Conservation (phyloP, 1,140 invertebrate species). For the Halictus rubicundus region DNA sequence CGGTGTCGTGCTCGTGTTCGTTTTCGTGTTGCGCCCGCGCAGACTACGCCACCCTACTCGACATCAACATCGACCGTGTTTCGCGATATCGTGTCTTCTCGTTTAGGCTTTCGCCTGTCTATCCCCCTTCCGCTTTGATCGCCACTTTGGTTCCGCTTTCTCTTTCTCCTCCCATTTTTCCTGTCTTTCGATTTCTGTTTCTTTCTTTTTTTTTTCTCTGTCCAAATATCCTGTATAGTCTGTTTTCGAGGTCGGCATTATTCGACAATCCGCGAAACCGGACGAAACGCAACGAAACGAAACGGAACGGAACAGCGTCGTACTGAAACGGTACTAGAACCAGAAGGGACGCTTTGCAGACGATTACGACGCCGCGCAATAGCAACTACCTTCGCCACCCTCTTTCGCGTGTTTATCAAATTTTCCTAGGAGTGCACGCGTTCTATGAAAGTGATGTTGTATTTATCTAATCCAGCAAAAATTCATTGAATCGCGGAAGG, state of each 20-base stretch:
- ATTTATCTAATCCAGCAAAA: neutral
- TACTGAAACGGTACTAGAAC: too few relatives aligned
- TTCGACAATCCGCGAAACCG: neutral
- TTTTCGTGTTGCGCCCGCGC: neutral
- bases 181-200: slow-evolving; percentile 20
- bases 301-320: too few relatives aligned
- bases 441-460: neutral
- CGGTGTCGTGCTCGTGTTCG: neutral
- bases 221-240: neutral
- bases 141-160: neutral
- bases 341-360: too few relatives aligned
- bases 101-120: neutral
- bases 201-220: neutral
- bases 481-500: neutral
- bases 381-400: neutral
- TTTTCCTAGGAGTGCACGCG: neutral
- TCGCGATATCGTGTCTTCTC: neutral
- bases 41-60: neutral
- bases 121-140: neutral
- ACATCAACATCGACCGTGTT: slow-evolving; percentile 40
- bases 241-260: neutral
- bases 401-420: neutral
- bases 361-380: too few relatives aligned
- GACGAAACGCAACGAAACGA: too few relatives aligned
- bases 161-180: neutral